A percentile compares a stretch with the other conserved stretches of the same genome.
Conservation (phyloP, 2,113 vertebrate species). For the Acanthochromis polyacanthus region DNA sequence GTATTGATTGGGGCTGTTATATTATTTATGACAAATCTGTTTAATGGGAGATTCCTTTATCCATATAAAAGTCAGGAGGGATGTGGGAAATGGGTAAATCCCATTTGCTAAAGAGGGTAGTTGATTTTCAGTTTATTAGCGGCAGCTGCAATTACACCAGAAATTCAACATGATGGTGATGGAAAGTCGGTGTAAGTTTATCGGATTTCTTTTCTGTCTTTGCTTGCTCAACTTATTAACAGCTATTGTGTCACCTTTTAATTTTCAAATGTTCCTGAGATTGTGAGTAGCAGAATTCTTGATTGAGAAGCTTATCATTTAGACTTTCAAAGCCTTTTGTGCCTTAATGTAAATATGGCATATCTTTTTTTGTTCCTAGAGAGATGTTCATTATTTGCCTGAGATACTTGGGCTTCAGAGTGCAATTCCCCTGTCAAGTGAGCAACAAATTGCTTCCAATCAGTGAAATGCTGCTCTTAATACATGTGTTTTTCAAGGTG, state of each 20-base stretch:
- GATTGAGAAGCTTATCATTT: background rate
- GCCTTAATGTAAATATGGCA: background rate
- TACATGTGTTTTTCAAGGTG: background rate
- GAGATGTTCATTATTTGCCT: background rate
- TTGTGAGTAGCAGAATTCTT: background rate
- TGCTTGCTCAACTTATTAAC: constrained; percentile 8
- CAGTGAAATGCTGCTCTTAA: background rate
- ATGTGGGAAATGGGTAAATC: constrained; percentile 32
- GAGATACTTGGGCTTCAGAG: background rate
- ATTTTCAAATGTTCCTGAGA: background rate
- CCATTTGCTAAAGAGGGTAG: constrained; percentile 32
- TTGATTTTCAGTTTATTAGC: constrained; percentile 43
- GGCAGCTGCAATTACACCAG: constrained; percentile 20
- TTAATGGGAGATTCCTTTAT: constrained; percentile 52
- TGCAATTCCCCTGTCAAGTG: background rate
- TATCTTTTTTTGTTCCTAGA: background rate
- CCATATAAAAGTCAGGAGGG: constrained; percentile 48
- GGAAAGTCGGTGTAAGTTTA: background rate
- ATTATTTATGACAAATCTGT: constrained; percentile 67
- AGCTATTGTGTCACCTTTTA: background rate
- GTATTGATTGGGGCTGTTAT: constrained; percentile 62
- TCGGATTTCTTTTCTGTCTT: constrained; percentile 5
- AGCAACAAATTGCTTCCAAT: background rate
- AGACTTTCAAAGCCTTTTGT: background rate
- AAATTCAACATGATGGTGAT: background rate